Conservation (phyloP, 2,797 vertebrate genomes). For the Intellagama lesueurii region DNA sequence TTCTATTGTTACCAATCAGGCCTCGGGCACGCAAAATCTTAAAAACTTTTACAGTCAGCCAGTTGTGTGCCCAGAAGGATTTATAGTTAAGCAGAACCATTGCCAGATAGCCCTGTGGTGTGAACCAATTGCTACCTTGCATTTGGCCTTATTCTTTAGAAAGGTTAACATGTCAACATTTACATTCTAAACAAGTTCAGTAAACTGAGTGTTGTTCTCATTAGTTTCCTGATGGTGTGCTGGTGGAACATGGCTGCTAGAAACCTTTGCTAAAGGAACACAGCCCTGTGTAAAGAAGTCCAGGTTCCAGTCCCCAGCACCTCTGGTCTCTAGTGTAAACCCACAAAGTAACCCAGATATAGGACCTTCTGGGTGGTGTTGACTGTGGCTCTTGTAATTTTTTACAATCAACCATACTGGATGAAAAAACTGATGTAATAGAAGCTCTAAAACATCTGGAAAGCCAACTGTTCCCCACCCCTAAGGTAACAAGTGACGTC, state of each 20-base stretch:
- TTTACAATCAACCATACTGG: not conserved
- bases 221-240: not conserved
- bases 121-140: not conserved
- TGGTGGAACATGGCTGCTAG: not conserved
- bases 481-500: too few relatives aligned
- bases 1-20: not conserved
- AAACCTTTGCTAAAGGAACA: not conserved
- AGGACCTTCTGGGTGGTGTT: not conserved
- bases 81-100: not conserved
- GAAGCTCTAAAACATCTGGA: not conserved
- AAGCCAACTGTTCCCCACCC: not conserved
- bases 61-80: not conserved
- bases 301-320: not conserved
- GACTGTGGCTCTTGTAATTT: too few relatives aligned
- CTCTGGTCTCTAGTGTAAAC: not conserved
- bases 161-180: not conserved
- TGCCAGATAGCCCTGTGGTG: not conserved
- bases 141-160: fast-evolving
- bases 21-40: not conserved
- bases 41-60: not conserved
- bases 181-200: not conserved
- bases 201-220: not conserved
- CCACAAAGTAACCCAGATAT: too few relatives aligned
- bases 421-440: not conserved
- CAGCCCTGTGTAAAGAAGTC: not conserved